Evolutionary conservation across 2,113 vertebrate species (phyloP).

Genomic region (Picathartes gymnocephalus): DNA sequence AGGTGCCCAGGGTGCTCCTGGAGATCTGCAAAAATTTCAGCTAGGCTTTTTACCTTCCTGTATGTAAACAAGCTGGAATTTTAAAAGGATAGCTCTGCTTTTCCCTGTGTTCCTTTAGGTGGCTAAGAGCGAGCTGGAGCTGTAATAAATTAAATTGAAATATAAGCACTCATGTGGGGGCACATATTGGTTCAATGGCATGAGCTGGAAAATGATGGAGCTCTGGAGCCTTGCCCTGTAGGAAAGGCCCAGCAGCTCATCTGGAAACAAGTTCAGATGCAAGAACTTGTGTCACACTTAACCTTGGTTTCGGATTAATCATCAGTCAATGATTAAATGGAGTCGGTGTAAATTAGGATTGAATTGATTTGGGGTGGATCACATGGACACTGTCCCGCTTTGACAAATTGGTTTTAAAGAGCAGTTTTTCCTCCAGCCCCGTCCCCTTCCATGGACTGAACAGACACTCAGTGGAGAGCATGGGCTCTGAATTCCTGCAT

Average conservation of each 20-base stretch:
- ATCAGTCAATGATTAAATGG: background rate
- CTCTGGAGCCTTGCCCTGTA: background rate
- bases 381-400: background rate
- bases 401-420: constrained; percentile 7
- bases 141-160: background rate
- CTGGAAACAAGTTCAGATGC: background rate
- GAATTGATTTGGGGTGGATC: constrained; percentile 28
- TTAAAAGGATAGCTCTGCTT: background rate
- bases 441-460: background rate
- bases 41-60: background rate
- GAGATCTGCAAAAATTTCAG: background rate
- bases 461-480: background rate
- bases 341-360: constrained; percentile 22
- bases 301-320: constrained; percentile 35
- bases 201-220: background rate
- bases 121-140: background rate
- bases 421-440: background rate
- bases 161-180: background rate
- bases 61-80: background rate
- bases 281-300: background rate
- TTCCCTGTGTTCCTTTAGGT: background rate
- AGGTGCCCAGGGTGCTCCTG: fast-evolving
- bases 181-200: background rate
- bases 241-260: background rate
- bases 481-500: background rate